These are phyloP conservation scores for Palythoa grandiflora DNA, from an alignment of 92 coral and sea anemone genomes.

Conservation along the genomic window DNA sequence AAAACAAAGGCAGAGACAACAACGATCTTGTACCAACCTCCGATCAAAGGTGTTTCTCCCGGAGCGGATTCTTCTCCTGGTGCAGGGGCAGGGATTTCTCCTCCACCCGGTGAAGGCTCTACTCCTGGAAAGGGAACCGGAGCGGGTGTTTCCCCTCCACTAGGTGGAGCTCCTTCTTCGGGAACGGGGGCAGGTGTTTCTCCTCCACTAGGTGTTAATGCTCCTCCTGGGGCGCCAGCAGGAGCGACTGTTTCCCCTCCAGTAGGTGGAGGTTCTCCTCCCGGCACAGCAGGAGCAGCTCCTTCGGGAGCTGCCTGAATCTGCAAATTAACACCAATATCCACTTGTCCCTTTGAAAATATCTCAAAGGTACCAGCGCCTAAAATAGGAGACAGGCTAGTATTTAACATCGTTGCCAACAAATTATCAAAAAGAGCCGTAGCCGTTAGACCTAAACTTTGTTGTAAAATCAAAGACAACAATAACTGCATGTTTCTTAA, in stretches of 20 bases:
- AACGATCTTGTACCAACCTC: too few species aligned
- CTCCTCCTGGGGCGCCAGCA: conserved; percentile 8
- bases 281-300: not conserved
- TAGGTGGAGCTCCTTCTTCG: not conserved
- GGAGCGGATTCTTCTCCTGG: too few species aligned
- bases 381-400: not conserved
- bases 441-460: not conserved
- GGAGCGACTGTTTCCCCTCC: not conserved
- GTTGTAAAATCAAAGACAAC: not conserved
- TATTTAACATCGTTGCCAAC: not conserved
- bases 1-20: too few species aligned
- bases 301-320: not conserved
- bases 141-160: not conserved
- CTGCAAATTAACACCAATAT: conserved; percentile 25
- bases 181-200: not conserved
- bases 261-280: not conserved
- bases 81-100: too few species aligned
- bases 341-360: conserved; percentile 35
- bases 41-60: too few species aligned
- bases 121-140: conserved; percentile 13
- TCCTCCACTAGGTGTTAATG: not conserved
- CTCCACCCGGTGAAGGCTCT: not conserved
- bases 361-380: conserved; percentile 50
- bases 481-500: too few species aligned
- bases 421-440: not conserved